Evolutionary conservation across 2,797 vertebrate genomes (phyloP), one percentile per base, ranked within the genome.

Genomic region (Gymnocypris eckloni): DNA sequence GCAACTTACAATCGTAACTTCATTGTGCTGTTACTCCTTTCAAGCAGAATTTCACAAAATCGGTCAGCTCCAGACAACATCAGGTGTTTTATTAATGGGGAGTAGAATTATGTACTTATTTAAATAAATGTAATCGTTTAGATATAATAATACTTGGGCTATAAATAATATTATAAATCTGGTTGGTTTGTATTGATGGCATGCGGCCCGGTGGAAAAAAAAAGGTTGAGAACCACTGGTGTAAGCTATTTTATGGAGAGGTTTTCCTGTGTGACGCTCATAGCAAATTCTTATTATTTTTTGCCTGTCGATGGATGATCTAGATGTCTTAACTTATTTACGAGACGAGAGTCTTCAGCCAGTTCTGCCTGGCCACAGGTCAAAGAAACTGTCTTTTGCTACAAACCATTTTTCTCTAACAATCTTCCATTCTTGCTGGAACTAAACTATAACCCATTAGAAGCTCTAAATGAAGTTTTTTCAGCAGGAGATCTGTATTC

Each of bases 261-360:
- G 28, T 66, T 86, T 92, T 93, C 91, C 90, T 82, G 91, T 93
- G 92, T 91, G 92, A 92, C 90, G 88, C 90, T 78, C 86, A 87
- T 89, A 84, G 91, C 93, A 93, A 33, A 33, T 33, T 33, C 3
- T 33, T 33, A 3, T 33, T 33, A 94, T 95, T 94, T 93, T 92
- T 94, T 93, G 94, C 87, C 84, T 91, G 92, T 92, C 91, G 92
- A 90, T 86, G 89, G 87, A 86, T 41, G 25, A 52, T 78, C 39
- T 71, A 71, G 69, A 43, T 41, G 39, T n/a, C 33, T 69, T 67
- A 37, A 37, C 67, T 70, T 41, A 22, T 41, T 70, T 70, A 20
- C 1, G 1, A 33, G 15, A 37, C 9, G 67, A 6, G 67, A 70
- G 39, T 70, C 75, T 77, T 77, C 20, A 78, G 37, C 6, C 20